Base-by-base conservation (phyloP, 1,140 invertebrate species). In the Tetraneura akinire region DNA sequence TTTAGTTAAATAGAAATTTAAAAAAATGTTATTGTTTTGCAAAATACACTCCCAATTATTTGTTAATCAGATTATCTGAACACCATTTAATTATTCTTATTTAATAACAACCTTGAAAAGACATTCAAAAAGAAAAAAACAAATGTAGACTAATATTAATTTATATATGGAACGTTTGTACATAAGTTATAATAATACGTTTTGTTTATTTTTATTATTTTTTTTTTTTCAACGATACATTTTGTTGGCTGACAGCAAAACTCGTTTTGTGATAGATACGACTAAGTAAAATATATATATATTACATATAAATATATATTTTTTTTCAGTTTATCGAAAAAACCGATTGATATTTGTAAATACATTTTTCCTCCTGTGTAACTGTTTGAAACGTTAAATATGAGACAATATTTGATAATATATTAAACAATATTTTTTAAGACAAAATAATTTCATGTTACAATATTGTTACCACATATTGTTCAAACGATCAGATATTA, bases 251-350 rank as follows among this genome's bases (percentile, higher is more conserved):
- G 37, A 78, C 74, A 78, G 23, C 74, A 62, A 78, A 78, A 45
- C 53, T 78, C 74, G 55, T 78, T 78, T 78, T 78, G 74, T 78
- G 74, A 78, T 78, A 78, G 74, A 78, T 78, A 78, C 74, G 74
- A 78, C 74, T 74, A 60, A 4, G 45, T 62, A 37, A 62, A 78
- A 55, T 51, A 78, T 78, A 45, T 60, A 60, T 62, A 42, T 57
- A 42, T 23, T 74, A 57, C 29, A 71, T 37, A 73, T 21, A 71
- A 53, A 73, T 73, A 53, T 53, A 37, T 74, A 57, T 78, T 78
- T 73, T 62, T 60, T 78, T 78, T 78, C 74, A 47, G 53, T 78
- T 78, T 78, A 55, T 78, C 16, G 1, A 47, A 45, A 60, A 53
- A 57, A 23, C 32, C 37, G 42, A 62, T 78, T 42, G 21, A 78